These are phyloP conservation scores for Etheostoma nigrum DNA, from an alignment of 2,797 vertebrate genomes.

Conservation along the genomic window DNA sequence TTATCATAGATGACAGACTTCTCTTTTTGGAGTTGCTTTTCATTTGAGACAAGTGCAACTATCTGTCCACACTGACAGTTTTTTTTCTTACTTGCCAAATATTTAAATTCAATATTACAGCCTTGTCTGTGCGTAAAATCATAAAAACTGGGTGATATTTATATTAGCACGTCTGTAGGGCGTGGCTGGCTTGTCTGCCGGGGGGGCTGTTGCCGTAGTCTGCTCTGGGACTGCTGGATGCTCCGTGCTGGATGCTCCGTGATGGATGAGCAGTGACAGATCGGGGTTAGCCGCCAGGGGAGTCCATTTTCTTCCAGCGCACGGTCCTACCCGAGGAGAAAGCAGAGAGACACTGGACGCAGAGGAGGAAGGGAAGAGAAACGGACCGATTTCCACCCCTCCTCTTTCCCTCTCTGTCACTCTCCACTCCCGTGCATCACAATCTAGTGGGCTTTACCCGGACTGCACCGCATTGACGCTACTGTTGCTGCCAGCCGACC, in stretches of 20 bases:
- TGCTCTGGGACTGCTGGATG: conserved; percentile 70
- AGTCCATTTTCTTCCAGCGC: conserved; percentile 79
- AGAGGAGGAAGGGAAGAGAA: conserved; percentile 55
- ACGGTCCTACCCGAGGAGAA: conserved; percentile 53
- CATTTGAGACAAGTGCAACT: background rate
- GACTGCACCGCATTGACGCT: conserved; percentile 77
- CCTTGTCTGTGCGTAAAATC: conserved; percentile 65
- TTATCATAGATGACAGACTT: background rate
- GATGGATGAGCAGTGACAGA: conserved; percentile 92
- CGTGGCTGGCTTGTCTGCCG: conserved; percentile 74
- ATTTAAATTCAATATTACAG: conserved; percentile 28
- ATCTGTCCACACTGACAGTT: background rate
- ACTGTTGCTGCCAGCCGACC: conserved; percentile 62
- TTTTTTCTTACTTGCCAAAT: background rate
- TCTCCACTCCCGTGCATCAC: conserved; percentile 62
- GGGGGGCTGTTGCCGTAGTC: conserved; percentile 58
- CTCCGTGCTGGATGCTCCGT: conserved; percentile 85
- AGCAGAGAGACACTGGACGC: conserved; percentile 45
- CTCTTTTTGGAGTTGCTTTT: conserved; percentile 13
- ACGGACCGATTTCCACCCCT: conserved; percentile 45
- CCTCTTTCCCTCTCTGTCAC: conserved; percentile 44
- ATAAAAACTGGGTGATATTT: conserved; percentile 53
- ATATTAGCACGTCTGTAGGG: conserved; percentile 70
- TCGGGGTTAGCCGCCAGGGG: conserved; percentile 87
- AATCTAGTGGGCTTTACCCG: conserved; percentile 63